These are phyloP conservation scores for Helicoverpa zea DNA, from an alignment of 1,140 invertebrate genomes.

Conservation along the genomic window DNA sequence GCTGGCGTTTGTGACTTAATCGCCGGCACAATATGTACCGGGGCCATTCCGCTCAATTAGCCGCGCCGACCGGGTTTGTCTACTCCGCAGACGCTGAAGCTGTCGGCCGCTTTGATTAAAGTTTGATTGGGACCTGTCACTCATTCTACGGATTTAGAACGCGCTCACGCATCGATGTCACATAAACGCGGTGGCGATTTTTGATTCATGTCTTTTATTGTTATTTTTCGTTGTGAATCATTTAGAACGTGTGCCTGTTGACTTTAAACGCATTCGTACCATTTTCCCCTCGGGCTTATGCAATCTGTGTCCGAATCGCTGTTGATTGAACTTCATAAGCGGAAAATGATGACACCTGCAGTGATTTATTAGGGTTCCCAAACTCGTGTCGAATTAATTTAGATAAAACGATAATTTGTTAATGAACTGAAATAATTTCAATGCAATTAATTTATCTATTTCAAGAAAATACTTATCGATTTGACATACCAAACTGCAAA, in stretches of 20 bases:
- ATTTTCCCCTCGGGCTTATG: not conserved
- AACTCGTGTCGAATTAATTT: not conserved
- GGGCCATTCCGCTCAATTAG: conserved; percentile 78
- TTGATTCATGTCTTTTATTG: conserved; percentile 39
- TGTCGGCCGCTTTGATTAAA: conserved; percentile 78
- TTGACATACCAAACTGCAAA: not conserved
- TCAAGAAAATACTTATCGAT: not conserved
- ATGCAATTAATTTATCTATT: not conserved
- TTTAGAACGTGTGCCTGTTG: not conserved
- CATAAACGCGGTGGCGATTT: conserved; percentile 46
- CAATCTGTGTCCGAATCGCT: not conserved
- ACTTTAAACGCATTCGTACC: conserved; percentile 1
- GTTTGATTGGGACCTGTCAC: conserved; percentile 71
- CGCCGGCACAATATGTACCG: conserved; percentile 43
- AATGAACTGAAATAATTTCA: not conserved
- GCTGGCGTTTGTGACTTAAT: conserved; percentile 41
- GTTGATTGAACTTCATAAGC: not conserved
- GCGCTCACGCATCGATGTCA: conserved; percentile 59
- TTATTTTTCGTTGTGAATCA: conserved; percentile 21
- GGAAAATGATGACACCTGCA: conserved; percentile 1
- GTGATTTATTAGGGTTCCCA: not conserved
- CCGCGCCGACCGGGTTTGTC: conserved; percentile 58
- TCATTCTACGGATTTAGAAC: conserved; percentile 58
- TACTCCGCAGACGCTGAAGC: conserved; percentile 58
- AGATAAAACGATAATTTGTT: not conserved